Base-by-base conservation (phyloP, 2,113 vertebrate species). In the Crotalus viridis region DNA sequence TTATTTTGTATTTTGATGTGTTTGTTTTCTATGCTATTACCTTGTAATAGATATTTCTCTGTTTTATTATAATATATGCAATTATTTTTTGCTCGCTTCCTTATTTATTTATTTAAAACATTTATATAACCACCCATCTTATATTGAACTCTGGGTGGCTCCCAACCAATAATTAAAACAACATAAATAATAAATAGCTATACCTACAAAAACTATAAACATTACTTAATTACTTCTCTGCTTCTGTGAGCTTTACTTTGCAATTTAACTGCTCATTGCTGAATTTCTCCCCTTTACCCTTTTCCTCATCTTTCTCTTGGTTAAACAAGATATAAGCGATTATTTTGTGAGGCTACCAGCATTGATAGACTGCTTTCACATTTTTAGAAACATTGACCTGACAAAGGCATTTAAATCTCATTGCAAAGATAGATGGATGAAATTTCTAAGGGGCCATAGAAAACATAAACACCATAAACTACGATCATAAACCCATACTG, bases 381-480 rank as follows among this genome's bases (percentile, higher is more conserved):
- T 93, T 39, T 85, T 86, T 61, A 33, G 88, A 86, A 90, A 87
- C 56, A 39, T 28, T 61, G 88, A 12, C 92, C n/a, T 52, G 81
- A 85, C 69, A 85, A 89, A 93, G 26, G 54, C 61, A 54, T 74
- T 81, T 69, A 43, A 91, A 52, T 88, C 91, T 13, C 51, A 39
- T 3, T 81, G 54, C 46, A 39, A 59, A 89, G 74, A 61, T 64
- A 93, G 54, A 90, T 51, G 46, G 55, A 64, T 86, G 88, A 43
- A 87, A 59, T 86, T 64, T 89, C 69, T 86, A 61, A 86, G 39
- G 88, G 64, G 52, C 64, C 64, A 92, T 9, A 89, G 69, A 88
- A 89, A 93, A 93, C 51, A 93, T 85, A 90, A 86, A 93, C 52
- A 61, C 12, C 55, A 28, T 61, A 86, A 93, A 57, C 74, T 61